Evolutionary conservation across 1,140 invertebrate genomes (phyloP), one percentile per base, ranked within the genome.

Genomic region (Eueides isabella): DNA sequence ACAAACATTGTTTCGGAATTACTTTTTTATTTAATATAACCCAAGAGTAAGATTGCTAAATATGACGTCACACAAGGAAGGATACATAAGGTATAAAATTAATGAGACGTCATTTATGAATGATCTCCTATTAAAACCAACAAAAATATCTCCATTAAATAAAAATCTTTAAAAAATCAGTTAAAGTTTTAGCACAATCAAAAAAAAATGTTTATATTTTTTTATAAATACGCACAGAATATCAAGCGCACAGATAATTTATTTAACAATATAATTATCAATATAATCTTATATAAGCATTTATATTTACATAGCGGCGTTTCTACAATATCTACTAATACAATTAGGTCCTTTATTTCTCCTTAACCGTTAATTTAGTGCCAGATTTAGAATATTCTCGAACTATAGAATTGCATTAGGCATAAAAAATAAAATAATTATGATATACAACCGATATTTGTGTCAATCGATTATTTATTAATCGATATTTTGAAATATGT

Each of bases 301-400:
- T 61, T 67, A 67, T 72, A 72, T 72, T 61, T 72, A 72, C 71
- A 72, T 12, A 41, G 29, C 44, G 14, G 63, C 38, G 23, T 61
- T 41, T 66, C 33, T 72, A 72, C 62, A 66, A 67, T 29, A 30
- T 61, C 71, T 72, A 72, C 64, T 61, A 67, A 61, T 55, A 72
- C 69, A 38, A 71, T 64, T 71, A 71, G 69, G 69, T 71, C 38
- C 63, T 35, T 72, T 66, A 66, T 64, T 44, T 29, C 30, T 9
- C 55, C 48, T 55, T 55, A 55, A 26, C 48, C 26, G 48, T 26
- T 55, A 23, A 55, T 55, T 55, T 55, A 55, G 48, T 19, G 48
- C 23, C 48, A 5, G 19, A 26, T 55, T 55, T 55, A 11, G 11
- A 38, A 38, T 38, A 12, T 38, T 38, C 35, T 38, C 11, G 35